Percentiles rank a stretch among this genome's conserved stretches.
phyloP scores from a whole-genome alignment of 2,113 vertebrate species.

The Melanerpes aurifrons region DNA sequence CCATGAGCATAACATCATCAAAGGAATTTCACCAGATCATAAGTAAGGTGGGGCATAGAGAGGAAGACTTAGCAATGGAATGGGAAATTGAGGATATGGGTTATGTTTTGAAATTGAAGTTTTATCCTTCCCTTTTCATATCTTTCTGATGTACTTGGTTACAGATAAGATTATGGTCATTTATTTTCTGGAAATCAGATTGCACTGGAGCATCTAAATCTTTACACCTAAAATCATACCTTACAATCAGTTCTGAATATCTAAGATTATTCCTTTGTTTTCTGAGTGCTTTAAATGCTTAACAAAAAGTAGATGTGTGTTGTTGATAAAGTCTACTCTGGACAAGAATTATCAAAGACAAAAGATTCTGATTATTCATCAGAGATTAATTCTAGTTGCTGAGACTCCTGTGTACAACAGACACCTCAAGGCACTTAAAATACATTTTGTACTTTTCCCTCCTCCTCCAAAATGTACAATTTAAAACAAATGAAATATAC shows the following conservation, averaged over 20 bases:
- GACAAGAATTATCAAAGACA: not conserved
- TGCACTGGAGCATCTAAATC: not conserved
- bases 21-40: not conserved
- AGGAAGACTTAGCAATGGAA: not conserved
- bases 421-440: constrained; percentile 43
- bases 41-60: not conserved
- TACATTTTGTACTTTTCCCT: constrained; percentile 14
- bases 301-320: not conserved
- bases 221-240: not conserved
- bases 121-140: not conserved
- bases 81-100: not conserved
- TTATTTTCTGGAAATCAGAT: not conserved
- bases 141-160: not conserved
- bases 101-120: not conserved
- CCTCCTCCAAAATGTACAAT: constrained; percentile 25
- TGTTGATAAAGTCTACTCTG: not conserved
- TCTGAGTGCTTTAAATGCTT: not conserved
- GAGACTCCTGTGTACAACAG: constrained; percentile 31
- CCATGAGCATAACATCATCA: constrained; percentile 63
- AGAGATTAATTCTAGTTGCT: not conserved
- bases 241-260: constrained; percentile 4
- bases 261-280: not conserved
- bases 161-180: not conserved
- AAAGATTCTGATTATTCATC: constrained; percentile 5
- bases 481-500: constrained; percentile 52